These are phyloP conservation scores for Rhombomys opimus DNA, from an alignment of 2,113 vertebrate species.

Conservation along the genomic window DNA sequence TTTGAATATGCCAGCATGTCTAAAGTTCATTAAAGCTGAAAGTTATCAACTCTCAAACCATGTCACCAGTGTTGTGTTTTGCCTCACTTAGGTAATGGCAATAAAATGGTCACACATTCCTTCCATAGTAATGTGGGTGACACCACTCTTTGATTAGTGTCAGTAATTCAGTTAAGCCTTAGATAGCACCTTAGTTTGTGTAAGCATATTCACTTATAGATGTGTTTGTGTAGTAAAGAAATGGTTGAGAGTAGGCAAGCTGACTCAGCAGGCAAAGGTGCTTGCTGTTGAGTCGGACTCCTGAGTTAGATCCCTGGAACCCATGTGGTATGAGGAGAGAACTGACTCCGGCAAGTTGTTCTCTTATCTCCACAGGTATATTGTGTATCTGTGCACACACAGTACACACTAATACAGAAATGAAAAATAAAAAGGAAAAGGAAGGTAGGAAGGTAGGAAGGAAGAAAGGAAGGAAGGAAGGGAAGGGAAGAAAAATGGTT, in stretches of 20 bases:
- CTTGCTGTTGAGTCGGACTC: no score
- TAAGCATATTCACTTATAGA: slow-evolving; percentile 12
- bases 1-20: neutral
- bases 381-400: neutral
- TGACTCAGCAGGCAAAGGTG: neutral
- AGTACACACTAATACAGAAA: neutral
- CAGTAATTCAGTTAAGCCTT: neutral
- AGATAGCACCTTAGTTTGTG: slow-evolving; percentile 1
- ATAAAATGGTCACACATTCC: neutral
- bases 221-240: slow-evolving; percentile 46
- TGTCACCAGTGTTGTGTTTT: neutral
- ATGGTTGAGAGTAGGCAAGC: neutral
- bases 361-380: no score
- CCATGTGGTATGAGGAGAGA: neutral
- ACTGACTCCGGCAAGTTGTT: neutral
- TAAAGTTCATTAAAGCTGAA: slow-evolving; percentile 14
- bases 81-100: slow-evolving; percentile 3
- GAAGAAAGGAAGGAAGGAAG: neutral
- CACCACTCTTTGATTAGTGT: neutral
- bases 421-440: neutral
- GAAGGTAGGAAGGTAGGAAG: neutral
- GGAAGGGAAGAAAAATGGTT: neutral
- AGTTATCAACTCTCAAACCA: neutral
- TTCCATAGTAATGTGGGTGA: neutral
- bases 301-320: neutral